phyloP scores from a whole-genome alignment of 2,113 vertebrate species.

The Neoarius graeffei region DNA sequence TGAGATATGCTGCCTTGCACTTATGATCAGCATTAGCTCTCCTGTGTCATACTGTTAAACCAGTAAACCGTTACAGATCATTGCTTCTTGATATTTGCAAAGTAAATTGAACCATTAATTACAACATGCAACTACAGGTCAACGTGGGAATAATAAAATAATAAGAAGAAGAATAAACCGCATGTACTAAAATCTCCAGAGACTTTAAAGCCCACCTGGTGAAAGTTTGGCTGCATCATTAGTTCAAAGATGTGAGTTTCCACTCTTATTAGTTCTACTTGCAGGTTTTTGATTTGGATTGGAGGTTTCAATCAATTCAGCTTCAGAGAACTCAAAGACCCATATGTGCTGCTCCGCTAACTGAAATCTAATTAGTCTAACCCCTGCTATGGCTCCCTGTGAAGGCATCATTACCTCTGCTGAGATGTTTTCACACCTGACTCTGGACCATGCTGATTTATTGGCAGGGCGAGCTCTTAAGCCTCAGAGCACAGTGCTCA shows the following conservation, averaged over 20 bases:
- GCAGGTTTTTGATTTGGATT: slow-evolving; percentile 29
- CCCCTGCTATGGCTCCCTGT: slow-evolving; percentile 36
- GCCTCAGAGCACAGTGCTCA: slow-evolving; percentile 50
- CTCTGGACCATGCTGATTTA: slow-evolving; percentile 52
- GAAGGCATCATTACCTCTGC: slow-evolving; percentile 37
- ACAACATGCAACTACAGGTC: neutral
- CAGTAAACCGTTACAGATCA: slow-evolving; percentile 9
- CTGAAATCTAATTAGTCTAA: slow-evolving; percentile 56
- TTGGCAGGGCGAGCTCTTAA: slow-evolving; percentile 54
- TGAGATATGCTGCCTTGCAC: too few relatives aligned
- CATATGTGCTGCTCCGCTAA: slow-evolving; percentile 2
- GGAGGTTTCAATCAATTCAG: slow-evolving; percentile 27
- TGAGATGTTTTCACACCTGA: slow-evolving; percentile 50
- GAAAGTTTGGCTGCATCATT: neutral
- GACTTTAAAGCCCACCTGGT: neutral
- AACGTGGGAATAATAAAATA: neutral
- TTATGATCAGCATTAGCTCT: neutral
- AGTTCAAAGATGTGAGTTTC: neutral
- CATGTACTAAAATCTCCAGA: neutral
- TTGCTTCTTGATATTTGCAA: slow-evolving; percentile 12
- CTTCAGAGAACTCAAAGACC: slow-evolving; percentile 20
- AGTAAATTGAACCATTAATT: slow-evolving; percentile 10
- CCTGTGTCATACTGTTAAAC: slow-evolving; percentile 3
- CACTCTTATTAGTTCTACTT: slow-evolving; percentile 17
- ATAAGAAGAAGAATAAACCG: neutral